Conservation (phyloP, 2,797 vertebrate species). For the Taeniopygia guttata region DNA sequence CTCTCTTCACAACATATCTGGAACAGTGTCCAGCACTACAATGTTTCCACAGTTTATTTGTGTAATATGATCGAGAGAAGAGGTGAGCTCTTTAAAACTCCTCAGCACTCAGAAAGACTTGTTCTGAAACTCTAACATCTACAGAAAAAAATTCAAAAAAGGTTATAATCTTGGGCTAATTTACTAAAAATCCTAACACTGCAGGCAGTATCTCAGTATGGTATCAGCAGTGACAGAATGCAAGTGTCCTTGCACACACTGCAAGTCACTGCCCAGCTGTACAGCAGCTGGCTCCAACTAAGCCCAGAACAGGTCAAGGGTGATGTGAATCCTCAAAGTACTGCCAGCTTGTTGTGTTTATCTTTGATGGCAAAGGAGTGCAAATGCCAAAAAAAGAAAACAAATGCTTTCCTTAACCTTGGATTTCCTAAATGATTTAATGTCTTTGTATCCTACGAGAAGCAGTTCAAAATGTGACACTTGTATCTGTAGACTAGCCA, state of each 20-base stretch:
- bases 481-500: neutral
- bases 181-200: neutral
- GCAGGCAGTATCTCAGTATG: neutral
- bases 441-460: neutral
- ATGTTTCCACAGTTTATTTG: neutral
- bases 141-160: neutral
- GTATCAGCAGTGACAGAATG: neutral
- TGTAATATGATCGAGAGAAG: neutral
- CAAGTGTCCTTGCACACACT: neutral
- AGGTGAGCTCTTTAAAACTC: neutral
- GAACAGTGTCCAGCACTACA: neutral
- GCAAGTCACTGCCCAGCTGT: constrained; percentile 1
- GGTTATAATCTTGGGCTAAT: neutral
- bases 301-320: neutral
- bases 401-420: neutral
- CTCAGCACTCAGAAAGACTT: neutral
- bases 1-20: neutral
- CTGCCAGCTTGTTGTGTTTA: neutral
- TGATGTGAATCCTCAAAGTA: constrained; percentile 14
- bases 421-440: constrained; percentile 18
- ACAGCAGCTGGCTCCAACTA: constrained; percentile 22
- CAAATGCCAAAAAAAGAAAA: constrained; percentile 21
- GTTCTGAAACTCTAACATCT: neutral
- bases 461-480: neutral
- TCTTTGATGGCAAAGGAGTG: neutral